Base-by-base conservation (phyloP, 2,113 vertebrate genomes). In the Alectura lathami region DNA sequence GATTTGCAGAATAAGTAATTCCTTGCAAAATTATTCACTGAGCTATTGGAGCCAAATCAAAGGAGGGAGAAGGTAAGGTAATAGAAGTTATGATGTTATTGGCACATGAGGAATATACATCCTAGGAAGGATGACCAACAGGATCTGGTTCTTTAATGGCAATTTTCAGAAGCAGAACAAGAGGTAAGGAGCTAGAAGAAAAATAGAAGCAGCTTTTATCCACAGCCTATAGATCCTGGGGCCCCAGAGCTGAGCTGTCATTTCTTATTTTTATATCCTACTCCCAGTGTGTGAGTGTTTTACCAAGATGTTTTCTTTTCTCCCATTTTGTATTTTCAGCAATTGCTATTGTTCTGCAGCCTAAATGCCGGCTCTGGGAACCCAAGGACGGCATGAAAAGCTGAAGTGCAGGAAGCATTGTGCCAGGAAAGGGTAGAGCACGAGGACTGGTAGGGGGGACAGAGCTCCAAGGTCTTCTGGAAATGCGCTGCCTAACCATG, bases 361-460 rank as follows among this genome's bases (percentile, higher is more conserved):
- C 74, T 94, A 70, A 62, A 94, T n/a, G 89, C 0, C 0, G 64
- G 34, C 72, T 91, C 83, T 77, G 70, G 80, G 88, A 96, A 75
- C 38, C 74, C 91, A 96, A 96, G 94, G 93, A 95, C 83, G 0
- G 89, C 56, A 79, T 6, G 56, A 93, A 82, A 96, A 89, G 51
- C 76, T 80, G 62, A 82, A 94, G 57, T 32, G 74, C 2, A 7
- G 85, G 77, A 95, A 92, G 27, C 23, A 11, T 14, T 92, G 77
- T 62, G 57, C 75, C 86, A 89, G 91, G 92, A 97, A 94, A 75
- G 79, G 85, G 84, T 83, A 93, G 94, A 94, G 93, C 75, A 45
- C 72, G 78, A 75, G 66, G n/a, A 22, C 67, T 94, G 73, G 81
- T 3, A 83, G 75, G 69, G 43, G 50, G 57, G 83, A 85, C 79